These are phyloP conservation scores for Sycophaga agraensis DNA, from an alignment of 1,140 invertebrate genomes.

Conservation along the genomic window DNA sequence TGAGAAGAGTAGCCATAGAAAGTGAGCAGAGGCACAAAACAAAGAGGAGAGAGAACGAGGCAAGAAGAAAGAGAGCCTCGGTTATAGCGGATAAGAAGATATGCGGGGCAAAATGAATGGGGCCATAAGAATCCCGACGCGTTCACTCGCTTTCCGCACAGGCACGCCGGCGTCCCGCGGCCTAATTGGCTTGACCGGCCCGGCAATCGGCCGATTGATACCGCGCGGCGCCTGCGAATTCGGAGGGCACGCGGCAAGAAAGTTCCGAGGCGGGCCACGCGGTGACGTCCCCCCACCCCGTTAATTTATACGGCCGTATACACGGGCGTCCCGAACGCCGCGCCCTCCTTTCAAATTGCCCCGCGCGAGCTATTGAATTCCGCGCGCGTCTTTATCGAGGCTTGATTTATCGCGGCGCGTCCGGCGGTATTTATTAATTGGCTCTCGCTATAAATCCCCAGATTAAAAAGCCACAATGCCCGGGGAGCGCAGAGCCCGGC, in stretches of 20 bases:
- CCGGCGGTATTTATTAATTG: slow-evolving; percentile 7
- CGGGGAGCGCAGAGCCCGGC: too few relatives aligned
- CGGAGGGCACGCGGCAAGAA: slow-evolving; percentile 4
- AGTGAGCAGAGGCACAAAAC: too few relatives aligned
- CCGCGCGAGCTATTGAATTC: slow-evolving; percentile 1
- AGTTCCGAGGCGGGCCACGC: too few relatives aligned
- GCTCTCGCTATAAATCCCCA: not conserved
- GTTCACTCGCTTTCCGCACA: not conserved
- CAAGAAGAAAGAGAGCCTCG: too few relatives aligned
- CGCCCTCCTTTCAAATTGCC: not conserved
- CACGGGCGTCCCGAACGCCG: too few relatives aligned
- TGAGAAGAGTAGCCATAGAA: too few relatives aligned
- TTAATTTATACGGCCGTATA: too few relatives aligned
- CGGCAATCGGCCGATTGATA: not conserved
- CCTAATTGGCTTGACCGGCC: slow-evolving; percentile 12
- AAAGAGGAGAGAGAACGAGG: too few relatives aligned
- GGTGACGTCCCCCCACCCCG: too few relatives aligned
- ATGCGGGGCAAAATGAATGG: too few relatives aligned
- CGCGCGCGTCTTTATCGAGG: not conserved
- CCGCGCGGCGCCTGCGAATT: slow-evolving; percentile 1
- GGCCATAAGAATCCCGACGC: slow-evolving; percentile 2
- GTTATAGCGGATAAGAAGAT: too few relatives aligned
- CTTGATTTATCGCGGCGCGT: not conserved
- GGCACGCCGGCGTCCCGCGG: not conserved
- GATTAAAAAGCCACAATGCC: not conserved